Evolutionary conservation across 2,113 vertebrate species (phyloP), one percentile per base, ranked within the genome.

Genomic region (Microcebus griseorufus): DNA sequence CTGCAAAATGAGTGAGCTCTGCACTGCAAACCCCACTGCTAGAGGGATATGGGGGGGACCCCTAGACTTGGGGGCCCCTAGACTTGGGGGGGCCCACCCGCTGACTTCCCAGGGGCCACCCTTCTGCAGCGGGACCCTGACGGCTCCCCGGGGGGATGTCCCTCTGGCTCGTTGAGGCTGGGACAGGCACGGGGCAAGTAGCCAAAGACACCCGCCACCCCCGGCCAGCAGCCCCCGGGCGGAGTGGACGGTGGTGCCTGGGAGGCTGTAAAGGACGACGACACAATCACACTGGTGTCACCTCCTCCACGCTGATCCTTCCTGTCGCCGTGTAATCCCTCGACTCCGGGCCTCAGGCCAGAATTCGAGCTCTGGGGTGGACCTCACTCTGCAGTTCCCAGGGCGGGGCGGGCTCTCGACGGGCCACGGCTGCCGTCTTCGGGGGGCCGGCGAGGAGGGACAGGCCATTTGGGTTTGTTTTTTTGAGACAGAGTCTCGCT

Each of bases 241-340:
- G 20, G 11, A 22, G 45, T 3, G 5, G n/a, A 45, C n/a, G 34
- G 6, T 0, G 2, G 55, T 22, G n/a, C 6, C 8, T 5, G 17
- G 32, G 70, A 60, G 62, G 12, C n/a, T 7, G 20, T 4, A 62
- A 55, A 78, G 37, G 12, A 42, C 12, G 0, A 9, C 1, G 4
- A 27, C 2, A 0, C 0, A 10, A 10, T 6, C 48, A 0, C 22
- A 14, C 0, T 12, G 37, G 32, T 4, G 0, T 11, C 1, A 16
- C 58, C 22, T 79, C 29, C 69, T 58, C 18, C 20, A 0, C 20
- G 10, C 23, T 34, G 4, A 0, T 53, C 23, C 34, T 27, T 45
- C 8, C 0, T 9, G 32, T 10, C 16, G 9, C 0, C 4, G 2
- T 48, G 27, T 20, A 11, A 6, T 76, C 70, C 13, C 13, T 18